phyloP scores from a whole-genome alignment of 2,797 vertebrate genomes.

The Schizopygopsis malacanthus region DNA sequence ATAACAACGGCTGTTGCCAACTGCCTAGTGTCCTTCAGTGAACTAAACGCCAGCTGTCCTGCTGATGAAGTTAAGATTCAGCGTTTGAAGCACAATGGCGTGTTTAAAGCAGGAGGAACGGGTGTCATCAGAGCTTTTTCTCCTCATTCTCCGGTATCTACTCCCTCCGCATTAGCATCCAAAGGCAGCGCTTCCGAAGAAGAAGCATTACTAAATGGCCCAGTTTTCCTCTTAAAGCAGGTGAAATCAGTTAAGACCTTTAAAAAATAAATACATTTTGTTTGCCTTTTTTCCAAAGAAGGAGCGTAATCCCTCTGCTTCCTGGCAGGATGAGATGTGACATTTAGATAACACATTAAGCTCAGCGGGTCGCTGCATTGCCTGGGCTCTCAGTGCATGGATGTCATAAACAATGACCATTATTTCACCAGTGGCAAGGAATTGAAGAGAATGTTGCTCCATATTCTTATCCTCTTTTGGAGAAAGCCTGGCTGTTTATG shows the following conservation, averaged over 20 bases:
- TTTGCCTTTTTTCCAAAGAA: slow-evolving; percentile 21
- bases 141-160: neutral
- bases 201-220: neutral
- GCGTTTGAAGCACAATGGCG: slow-evolving; percentile 51
- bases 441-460: slow-evolving; percentile 35
- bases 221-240: slow-evolving; percentile 11
- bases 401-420: slow-evolving; percentile 78
- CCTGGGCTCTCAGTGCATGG: slow-evolving; percentile 70
- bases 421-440: slow-evolving; percentile 61
- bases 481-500: slow-evolving; percentile 69
- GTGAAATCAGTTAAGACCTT: slow-evolving; percentile 26
- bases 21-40: slow-evolving; percentile 35
- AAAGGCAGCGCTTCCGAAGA: neutral
- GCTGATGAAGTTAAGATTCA: slow-evolving; percentile 46
- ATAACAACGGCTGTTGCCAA: slow-evolving; percentile 8
- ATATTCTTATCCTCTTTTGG: slow-evolving; percentile 59
- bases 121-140: slow-evolving; percentile 12
- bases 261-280: neutral
- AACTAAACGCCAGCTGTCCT: slow-evolving; percentile 46
- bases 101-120: slow-evolving; percentile 12
- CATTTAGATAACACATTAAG: slow-evolving; percentile 73
- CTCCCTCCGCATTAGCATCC: neutral
- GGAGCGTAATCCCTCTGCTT: slow-evolving; percentile 46
- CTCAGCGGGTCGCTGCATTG: slow-evolving; percentile 59
- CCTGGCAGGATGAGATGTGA: slow-evolving; percentile 71